phyloP scores from a whole-genome alignment of 2,888 invertebrate species.

The Furcula furcula region DNA sequence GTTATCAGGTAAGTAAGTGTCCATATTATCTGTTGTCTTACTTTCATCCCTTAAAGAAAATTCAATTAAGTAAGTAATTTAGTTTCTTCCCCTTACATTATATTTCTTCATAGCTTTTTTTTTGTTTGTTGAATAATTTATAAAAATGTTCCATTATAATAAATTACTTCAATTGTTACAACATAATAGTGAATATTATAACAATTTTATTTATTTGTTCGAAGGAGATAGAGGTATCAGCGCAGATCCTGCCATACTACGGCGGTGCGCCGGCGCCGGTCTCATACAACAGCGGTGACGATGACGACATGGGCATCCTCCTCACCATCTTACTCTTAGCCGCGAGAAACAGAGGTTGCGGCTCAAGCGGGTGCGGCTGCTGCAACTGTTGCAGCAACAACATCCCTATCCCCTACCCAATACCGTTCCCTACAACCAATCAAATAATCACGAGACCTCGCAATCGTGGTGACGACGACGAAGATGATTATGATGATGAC shows the following conservation, averaged over 20 bases:
- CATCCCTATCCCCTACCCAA: slow-evolving; percentile 55
- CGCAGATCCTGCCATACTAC: slow-evolving; percentile 33
- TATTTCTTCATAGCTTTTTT: too few species aligned
- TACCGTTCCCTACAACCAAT: slow-evolving; percentile 52
- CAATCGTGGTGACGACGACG: slow-evolving; percentile 7
- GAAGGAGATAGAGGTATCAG: slow-evolving; percentile 37
- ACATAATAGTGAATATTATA: too few species aligned
- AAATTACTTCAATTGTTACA: too few species aligned
- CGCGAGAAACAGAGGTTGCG: slow-evolving; percentile 33
- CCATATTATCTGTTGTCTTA: too few species aligned
- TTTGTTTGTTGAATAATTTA: too few species aligned
- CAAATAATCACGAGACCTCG: slow-evolving; percentile 34
- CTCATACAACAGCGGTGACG: slow-evolving; percentile 32
- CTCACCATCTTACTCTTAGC: slow-evolving; percentile 52
- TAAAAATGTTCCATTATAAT: too few species aligned
- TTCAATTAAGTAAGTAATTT: too few species aligned
- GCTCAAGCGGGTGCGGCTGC: slow-evolving; percentile 32
- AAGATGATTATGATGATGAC: slow-evolving; percentile 13
- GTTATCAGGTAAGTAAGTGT: slow-evolving; percentile 29
- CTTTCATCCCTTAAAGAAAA: too few species aligned
- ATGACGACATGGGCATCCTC: slow-evolving; percentile 54
- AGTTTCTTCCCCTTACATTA: too few species aligned
- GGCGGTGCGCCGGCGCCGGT: slow-evolving; percentile 37
- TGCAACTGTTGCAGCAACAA: slow-evolving; percentile 35
- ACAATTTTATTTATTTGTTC: too few species aligned